Base-by-base conservation (phyloP, 2,797 vertebrate genomes). In the Sandelia bainsii region DNA sequence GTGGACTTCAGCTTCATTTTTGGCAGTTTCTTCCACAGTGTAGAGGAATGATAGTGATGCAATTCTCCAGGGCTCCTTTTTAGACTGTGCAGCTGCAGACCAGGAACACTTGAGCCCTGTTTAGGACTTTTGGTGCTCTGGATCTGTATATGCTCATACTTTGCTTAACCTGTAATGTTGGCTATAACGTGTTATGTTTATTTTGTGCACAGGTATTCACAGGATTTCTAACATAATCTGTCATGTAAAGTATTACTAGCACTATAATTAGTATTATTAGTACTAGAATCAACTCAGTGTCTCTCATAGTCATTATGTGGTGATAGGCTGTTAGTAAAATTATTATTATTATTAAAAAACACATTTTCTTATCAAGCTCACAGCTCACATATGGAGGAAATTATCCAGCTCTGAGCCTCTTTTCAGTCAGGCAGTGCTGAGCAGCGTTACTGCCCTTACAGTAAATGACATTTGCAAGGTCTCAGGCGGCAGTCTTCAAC, bases 1-100 rank as follows among this genome's bases (percentile, higher is more conserved):
- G 19, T 46, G 61, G 68, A 39, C 63, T 49, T 50, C 29, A 66
- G 57, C 63, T 68, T 57, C 52, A 53, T 40, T 67, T 56, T 27
- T 69, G 58, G 73, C 72, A 77, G 68, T 88, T 91, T 84, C 81
- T 82, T 87, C 62, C 79, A 85, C 73, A 87, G 75, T 79, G 49
- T 70, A 80, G 83, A 88, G 82, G 85, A 92, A 90, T 88, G 85
- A 78, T 14, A 73, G 89, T 90, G 86, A 89, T 90, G 89, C 89
- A 91, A 88, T 86, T 81, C 88, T 89, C 81, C 66, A 61, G 82
- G 86, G 84, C 63, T 75, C 58, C 44, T 32, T 74, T 77, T 77
- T 54, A 81, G 80, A 87, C 73, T 46, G 62, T 80, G 70, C 90
- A 92, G 90, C 92, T 86, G 80, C 80, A 82, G 68, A 44, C 37